A percentile compares a stretch with the other conserved stretches of the same genome.
These are phyloP conservation scores for Marmota monax DNA, from an alignment of 2,113 vertebrate genomes.

Conservation along the genomic window DNA sequence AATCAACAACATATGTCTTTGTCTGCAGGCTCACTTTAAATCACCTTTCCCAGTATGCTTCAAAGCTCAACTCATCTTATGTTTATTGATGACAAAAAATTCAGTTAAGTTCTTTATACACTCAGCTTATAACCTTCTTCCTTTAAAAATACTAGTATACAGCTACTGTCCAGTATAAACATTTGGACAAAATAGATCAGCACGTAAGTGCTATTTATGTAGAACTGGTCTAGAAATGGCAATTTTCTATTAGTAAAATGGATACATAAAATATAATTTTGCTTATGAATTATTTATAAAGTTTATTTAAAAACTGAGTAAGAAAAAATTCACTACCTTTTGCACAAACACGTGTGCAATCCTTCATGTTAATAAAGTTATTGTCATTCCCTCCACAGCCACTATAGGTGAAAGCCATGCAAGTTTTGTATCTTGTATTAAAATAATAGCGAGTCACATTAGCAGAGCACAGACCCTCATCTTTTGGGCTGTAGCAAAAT, in stretches of 20 bases:
- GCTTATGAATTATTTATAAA: slow-evolving; percentile 45
- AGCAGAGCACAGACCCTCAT: slow-evolving; percentile 92
- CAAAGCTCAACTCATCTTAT: not conserved
- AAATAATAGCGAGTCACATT: slow-evolving; percentile 94
- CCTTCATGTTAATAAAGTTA: slow-evolving; percentile 91
- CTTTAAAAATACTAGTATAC: not conserved
- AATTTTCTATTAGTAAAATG: slow-evolving; percentile 47
- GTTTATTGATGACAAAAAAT: slow-evolving; percentile 30
- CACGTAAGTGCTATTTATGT: not conserved
- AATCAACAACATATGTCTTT: slow-evolving; percentile 16
- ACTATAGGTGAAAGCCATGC: slow-evolving; percentile 92
- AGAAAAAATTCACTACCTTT: slow-evolving; percentile 85
- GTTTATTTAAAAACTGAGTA: not conserved
- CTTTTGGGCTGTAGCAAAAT: slow-evolving; percentile 91
- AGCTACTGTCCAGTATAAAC: not conserved
- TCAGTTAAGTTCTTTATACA: not conserved
- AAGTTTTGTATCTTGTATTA: slow-evolving; percentile 88
- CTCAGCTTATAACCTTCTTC: not conserved
- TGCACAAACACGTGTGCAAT: slow-evolving; percentile 90
- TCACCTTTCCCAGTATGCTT: not conserved
- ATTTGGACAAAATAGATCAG: slow-evolving; percentile 16
- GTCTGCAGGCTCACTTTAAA: not conserved
- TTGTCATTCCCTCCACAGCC: slow-evolving; percentile 97
- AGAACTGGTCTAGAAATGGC: not conserved
- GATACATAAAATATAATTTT: slow-evolving; percentile 42